A percentile compares a stretch with the other conserved stretches of the same genome.
These are phyloP conservation scores for Leucophenga maculata DNA, from an alignment of 2,888 invertebrate genomes.

Conservation along the genomic window DNA sequence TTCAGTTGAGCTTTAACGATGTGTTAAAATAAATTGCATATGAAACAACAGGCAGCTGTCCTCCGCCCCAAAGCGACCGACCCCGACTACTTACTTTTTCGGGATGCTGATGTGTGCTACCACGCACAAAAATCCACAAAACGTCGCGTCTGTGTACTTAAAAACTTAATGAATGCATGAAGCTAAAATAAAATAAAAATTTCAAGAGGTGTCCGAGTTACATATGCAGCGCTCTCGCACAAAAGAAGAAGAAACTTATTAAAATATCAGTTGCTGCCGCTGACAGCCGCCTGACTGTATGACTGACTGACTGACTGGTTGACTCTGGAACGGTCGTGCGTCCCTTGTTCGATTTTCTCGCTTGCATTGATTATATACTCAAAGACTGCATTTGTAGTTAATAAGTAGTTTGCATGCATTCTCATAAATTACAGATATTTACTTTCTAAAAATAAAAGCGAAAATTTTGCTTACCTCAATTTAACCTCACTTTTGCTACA, in stretches of 20 bases:
- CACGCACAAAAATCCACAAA: constrained; percentile 53
- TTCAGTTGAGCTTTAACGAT: constrained; percentile 64
- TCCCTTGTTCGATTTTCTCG: background rate
- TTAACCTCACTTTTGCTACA: background rate
- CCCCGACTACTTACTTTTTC: background rate
- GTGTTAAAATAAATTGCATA: constrained; percentile 70
- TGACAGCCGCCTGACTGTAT: constrained; percentile 2
- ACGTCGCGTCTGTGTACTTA: constrained; percentile 62
- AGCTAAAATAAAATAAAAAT: background rate
- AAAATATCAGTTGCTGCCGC: constrained; percentile 47
- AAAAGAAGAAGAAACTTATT: constrained; percentile 54
- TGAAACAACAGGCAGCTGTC: constrained; percentile 29
- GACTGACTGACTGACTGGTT: background rate
- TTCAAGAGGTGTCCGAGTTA: background rate
- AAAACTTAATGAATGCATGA: constrained; percentile 49
- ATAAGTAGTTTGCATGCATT: background rate
- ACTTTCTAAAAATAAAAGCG: constrained; percentile 22
- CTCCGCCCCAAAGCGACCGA: constrained; percentile 3
- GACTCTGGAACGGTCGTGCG: background rate
- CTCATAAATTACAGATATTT: constrained; percentile 18
- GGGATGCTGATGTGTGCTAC: background rate
- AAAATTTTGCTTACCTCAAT: background rate
- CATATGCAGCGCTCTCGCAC: constrained; percentile 29
- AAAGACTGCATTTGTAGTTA: background rate
- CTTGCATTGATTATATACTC: constrained; percentile 4